Conservation (phyloP, 1,140 invertebrate genomes). For the Apis mellifera region DNA sequence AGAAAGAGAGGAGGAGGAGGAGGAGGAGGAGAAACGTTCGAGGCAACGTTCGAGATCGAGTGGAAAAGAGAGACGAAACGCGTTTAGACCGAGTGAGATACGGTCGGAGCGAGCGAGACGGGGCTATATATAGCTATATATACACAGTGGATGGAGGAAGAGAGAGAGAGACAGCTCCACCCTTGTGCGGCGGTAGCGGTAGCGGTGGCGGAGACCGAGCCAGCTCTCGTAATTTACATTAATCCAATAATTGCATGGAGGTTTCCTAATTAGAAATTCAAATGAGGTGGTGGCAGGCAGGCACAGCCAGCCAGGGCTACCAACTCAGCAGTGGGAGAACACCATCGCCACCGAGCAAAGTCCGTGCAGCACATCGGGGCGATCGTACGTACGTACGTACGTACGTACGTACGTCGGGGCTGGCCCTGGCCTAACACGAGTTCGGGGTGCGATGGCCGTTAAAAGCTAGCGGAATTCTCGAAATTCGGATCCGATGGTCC, state of each 20-base stretch:
- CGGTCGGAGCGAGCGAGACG: slow-evolving; percentile 34
- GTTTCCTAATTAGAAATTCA: slow-evolving; percentile 96
- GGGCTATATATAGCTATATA: slow-evolving; percentile 36
- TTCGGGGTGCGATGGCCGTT: slow-evolving; percentile 60
- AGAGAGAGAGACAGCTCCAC: slow-evolving; percentile 71
- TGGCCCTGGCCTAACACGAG: slow-evolving; percentile 68
- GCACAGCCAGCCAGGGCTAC: slow-evolving; percentile 81
- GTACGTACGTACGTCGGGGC: slow-evolving; percentile 31
- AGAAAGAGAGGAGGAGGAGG: slow-evolving; percentile 2
- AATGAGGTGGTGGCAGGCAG: slow-evolving; percentile 89
- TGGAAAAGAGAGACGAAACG: slow-evolving; percentile 41
- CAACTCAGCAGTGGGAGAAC: slow-evolving; percentile 77
- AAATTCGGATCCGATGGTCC: slow-evolving; percentile 60
- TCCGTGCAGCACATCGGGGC: slow-evolving; percentile 70
- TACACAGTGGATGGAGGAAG: slow-evolving; percentile 47
- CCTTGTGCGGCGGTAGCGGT: slow-evolving; percentile 78
- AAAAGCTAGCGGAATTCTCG: slow-evolving; percentile 66
- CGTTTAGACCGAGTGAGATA: slow-evolving; percentile 19
- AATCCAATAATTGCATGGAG: slow-evolving; percentile 96
- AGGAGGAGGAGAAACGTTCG: background rate
- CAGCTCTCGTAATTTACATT: slow-evolving; percentile 94
- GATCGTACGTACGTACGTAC: slow-evolving; percentile 62
- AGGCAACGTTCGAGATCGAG: slow-evolving; percentile 41
- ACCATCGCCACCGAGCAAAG: slow-evolving; percentile 77
- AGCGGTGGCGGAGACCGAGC: slow-evolving; percentile 82